Evolutionary conservation across 2,888 invertebrate genomes (phyloP), one percentile per base, ranked within the genome.

Genomic region (Microctonus brassicae): DNA sequence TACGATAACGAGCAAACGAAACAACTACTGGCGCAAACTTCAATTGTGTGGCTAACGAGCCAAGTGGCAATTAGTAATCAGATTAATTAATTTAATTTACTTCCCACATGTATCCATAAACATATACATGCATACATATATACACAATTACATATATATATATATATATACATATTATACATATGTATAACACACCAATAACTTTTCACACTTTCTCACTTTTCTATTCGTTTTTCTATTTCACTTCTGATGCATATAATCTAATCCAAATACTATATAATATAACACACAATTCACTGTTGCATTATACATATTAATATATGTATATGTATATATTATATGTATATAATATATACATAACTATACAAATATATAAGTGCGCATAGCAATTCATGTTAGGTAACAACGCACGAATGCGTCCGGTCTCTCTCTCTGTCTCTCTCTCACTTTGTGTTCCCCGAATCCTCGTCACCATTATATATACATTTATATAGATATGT

Each of bases 1-100:
- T 3, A 20, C 72, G 70, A 75, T 74, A 75, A 74, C 67, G 73
- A 73, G 74, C 33, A 42, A 60, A 62, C 69, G 20, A n/a, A n/a
- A n/a, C n/a, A n/a, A n/a, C n/a, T n/a, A 64, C 58, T 61, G 60
- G 64, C 70, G 53, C 75, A 72, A n/a, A 75, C 75, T 78, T 70
- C 73, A 75, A 78, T 76, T 69, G 76, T 75, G 65, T 71, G 71
- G 69, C 73, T 77, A 78, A 78, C 76, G 73, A 76, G 74, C 72
- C 74, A 75, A 75, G 75, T 77, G 70, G 76, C 76, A 75, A 74
- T 78, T 76, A 73, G 75, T 78, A 77, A 78, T 78, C 73, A 74
- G 76, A 78, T 78, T 78, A 77, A 78, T 77, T 78, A 78, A 78
- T 78, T 76, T 73, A 75, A 70, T 70, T 63, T 52, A 62, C 47